Evolutionary conservation across 2,888 invertebrate species (phyloP).

Genomic region (Lacanobia oleracea): DNA sequence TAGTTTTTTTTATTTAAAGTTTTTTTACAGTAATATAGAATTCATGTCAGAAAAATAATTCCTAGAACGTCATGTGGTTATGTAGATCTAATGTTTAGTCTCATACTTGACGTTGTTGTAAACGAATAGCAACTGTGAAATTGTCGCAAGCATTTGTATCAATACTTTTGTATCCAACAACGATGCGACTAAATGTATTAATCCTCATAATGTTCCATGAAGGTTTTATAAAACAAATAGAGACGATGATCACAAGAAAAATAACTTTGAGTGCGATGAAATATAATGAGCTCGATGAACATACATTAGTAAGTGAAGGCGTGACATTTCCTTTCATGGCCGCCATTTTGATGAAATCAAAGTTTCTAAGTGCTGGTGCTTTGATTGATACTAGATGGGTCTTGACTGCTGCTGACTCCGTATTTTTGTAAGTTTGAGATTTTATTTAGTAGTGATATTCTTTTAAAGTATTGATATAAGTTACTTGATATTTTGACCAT

Average conservation of each 20-base stretch:
- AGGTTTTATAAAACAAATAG: neutral
- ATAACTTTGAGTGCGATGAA: slow-evolving; percentile 33
- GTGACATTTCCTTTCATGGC: slow-evolving; percentile 81
- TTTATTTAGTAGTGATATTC: neutral
- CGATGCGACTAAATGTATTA: slow-evolving; percentile 23
- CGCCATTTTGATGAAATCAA: slow-evolving; percentile 77
- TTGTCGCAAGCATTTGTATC: neutral
- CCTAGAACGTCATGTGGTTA: too few relatives aligned
- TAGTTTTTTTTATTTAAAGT: too few relatives aligned
- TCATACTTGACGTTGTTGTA: neutral
- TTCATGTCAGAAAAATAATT: too few relatives aligned
- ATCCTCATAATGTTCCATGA: slow-evolving; percentile 14
- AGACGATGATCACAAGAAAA: neutral
- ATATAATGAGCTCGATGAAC: slow-evolving; percentile 70
- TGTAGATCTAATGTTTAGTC: neutral
- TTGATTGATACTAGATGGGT: slow-evolving; percentile 82
- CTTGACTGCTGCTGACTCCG: slow-evolving; percentile 80
- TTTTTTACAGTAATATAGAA: neutral
- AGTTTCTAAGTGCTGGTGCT: slow-evolving; percentile 81
- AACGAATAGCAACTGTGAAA: neutral
- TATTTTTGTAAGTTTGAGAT: slow-evolving; percentile 77
- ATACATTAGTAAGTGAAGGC: slow-evolving; percentile 71
- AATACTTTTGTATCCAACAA: neutral
- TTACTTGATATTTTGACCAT: neutral
- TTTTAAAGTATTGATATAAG: too few relatives aligned